These are phyloP conservation scores for Synanthedon myopaeformis DNA, from an alignment of 2,888 invertebrate genomes.

Conservation along the genomic window DNA sequence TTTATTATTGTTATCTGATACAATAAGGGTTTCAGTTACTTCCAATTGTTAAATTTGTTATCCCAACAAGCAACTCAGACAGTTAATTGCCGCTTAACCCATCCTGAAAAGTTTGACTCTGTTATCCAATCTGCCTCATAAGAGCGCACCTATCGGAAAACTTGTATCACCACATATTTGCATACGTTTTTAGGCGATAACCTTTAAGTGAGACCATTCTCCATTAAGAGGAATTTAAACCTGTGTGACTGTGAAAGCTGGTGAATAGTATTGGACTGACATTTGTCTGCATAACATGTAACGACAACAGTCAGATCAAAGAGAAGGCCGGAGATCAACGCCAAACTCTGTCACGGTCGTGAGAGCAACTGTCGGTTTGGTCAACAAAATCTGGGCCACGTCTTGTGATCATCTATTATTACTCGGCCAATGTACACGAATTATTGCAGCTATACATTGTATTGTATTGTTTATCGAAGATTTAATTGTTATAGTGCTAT, in stretches of 20 bases:
- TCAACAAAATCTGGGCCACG: constrained; percentile 45
- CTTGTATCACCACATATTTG: too few relatives aligned
- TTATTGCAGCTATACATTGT: constrained; percentile 45
- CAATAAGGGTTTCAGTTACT: too few relatives aligned
- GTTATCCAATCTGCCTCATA: too few relatives aligned
- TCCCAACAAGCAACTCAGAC: too few relatives aligned
- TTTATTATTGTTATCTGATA: too few relatives aligned
- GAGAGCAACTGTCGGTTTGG: constrained; percentile 32
- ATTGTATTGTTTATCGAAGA: constrained; percentile 6
- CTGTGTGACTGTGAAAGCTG: not conserved
- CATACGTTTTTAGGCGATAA: too few relatives aligned
- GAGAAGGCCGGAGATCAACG: constrained; percentile 33
- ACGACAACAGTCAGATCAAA: constrained; percentile 44
- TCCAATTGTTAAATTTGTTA: too few relatives aligned
- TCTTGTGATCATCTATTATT: constrained; percentile 49
- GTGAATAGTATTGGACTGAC: not conserved
- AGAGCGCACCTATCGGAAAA: too few relatives aligned
- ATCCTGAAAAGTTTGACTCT: too few relatives aligned
- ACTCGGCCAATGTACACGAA: constrained; percentile 41
- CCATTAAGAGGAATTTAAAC: not conserved
- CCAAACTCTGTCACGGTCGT: constrained; percentile 32
- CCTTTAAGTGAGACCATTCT: not conserved
- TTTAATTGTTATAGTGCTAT: not conserved
- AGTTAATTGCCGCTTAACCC: too few relatives aligned
- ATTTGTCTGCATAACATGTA: constrained; percentile 1